phyloP scores from a whole-genome alignment of 2,888 invertebrate species.

The Drosophila emarginata region DNA sequence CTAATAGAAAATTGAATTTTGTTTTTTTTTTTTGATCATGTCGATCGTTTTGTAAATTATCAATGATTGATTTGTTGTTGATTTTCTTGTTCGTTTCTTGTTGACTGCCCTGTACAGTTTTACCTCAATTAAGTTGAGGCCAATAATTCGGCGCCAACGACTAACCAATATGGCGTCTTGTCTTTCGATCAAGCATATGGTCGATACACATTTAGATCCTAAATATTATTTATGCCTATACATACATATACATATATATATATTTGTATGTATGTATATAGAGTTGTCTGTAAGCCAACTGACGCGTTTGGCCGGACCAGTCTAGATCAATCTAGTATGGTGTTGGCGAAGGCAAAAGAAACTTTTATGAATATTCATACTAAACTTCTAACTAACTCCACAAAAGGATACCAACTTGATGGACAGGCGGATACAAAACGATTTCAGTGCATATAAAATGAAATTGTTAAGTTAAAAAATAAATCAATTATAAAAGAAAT shows the following conservation, averaged over 20 bases:
- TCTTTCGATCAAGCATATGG: neutral
- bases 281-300: conserved; percentile 1
- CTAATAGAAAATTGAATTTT: conserved; percentile 41
- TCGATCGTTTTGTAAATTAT: conserved; percentile 67
- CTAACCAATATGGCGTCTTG: conserved; percentile 3
- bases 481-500: no score
- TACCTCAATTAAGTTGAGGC: conserved; percentile 37
- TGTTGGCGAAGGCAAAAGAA: neutral
- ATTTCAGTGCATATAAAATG: neutral
- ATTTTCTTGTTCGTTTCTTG: conserved; percentile 31
- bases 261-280: neutral
- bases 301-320: neutral
- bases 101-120: conserved; percentile 22
- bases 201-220: neutral
- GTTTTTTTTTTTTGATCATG: conserved; percentile 44
- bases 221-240: neutral
- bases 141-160: conserved; percentile 35
- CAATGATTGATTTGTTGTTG: conserved; percentile 73
- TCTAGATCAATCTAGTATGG: neutral
- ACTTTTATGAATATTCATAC: conserved; percentile 4
- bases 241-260: no score
- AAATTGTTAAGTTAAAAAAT: neutral
- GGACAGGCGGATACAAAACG: neutral
- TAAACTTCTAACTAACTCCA: conserved; percentile 6
- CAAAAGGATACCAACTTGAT: neutral